Conservation (phyloP, 2,797 vertebrate genomes). For the Tenualosa ilisha region DNA sequence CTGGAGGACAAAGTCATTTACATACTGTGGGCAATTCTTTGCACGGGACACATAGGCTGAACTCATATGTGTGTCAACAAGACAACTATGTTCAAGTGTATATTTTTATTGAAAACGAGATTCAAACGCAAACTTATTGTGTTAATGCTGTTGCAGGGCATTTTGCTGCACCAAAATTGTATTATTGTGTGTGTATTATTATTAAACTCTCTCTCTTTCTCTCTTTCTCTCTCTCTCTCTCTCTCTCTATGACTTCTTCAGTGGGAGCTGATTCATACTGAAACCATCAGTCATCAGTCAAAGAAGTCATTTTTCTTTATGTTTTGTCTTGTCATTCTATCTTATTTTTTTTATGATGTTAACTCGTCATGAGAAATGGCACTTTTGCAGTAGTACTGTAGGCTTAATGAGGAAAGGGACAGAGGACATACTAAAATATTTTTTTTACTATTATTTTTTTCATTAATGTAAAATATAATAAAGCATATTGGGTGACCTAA, state of each 20-base stretch:
- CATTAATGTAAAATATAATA: no score
- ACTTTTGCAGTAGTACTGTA: not conserved
- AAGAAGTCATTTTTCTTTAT: not conserved
- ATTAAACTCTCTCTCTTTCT: not conserved
- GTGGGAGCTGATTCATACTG: not conserved
- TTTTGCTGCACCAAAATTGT: not conserved
- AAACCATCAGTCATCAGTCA: no score
- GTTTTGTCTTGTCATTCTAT: not conserved
- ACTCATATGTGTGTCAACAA: not conserved
- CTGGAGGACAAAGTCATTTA: slow-evolving; percentile 2
- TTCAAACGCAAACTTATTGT: not conserved
- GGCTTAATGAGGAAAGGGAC: not conserved
- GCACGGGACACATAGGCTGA: slow-evolving; percentile 25
- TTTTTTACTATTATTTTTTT: no score
- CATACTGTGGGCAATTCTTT: slow-evolving; percentile 44
- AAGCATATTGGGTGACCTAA: no score
- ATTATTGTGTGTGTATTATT: no score
- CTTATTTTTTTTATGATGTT: not conserved
- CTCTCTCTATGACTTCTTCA: not conserved
- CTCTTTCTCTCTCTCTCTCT: no score
- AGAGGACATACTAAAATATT: not conserved
- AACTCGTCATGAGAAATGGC: not conserved
- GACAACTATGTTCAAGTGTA: not conserved
- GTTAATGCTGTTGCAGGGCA: not conserved
- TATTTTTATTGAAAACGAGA: not conserved